Percentiles rank a stretch among this genome's conserved stretches.
These are phyloP conservation scores for Bubo blakistoni DNA, from an alignment of 2,113 vertebrate genomes.

Conservation along the genomic window DNA sequence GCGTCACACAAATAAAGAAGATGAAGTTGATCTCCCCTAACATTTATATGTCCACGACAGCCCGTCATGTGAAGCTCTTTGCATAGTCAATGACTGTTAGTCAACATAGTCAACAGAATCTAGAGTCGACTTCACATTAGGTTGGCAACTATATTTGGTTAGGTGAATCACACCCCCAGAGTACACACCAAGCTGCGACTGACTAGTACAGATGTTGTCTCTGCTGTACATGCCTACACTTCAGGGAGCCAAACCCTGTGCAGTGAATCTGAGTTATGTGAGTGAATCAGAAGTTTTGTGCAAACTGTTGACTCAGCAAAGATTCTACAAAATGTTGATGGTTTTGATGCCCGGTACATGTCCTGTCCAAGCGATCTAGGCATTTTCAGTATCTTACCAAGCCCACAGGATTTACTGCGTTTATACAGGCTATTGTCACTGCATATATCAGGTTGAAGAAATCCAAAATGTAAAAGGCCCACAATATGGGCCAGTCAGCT, in stretches of 20 bases:
- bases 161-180: neutral
- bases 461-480: neutral
- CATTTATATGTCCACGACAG: neutral
- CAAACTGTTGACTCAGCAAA: neutral
- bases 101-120: neutral
- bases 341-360: neutral
- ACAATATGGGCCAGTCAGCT: fast-evolving
- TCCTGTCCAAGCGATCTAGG: fast-evolving
- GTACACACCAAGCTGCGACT: neutral
- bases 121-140: neutral
- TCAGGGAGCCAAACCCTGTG: neutral
- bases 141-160: neutral
- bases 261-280: neutral
- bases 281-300: neutral
- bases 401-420: neutral
- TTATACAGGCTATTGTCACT: neutral
- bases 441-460: neutral
- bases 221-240: neutral
- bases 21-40: neutral
- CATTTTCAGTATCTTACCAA: neutral
- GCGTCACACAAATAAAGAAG: neutral
- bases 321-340: neutral
- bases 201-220: neutral
- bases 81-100: neutral
- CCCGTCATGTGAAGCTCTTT: neutral